Evolutionary conservation across 2,113 vertebrate species (phyloP).

Genomic region (Taxidea taxus): DNA sequence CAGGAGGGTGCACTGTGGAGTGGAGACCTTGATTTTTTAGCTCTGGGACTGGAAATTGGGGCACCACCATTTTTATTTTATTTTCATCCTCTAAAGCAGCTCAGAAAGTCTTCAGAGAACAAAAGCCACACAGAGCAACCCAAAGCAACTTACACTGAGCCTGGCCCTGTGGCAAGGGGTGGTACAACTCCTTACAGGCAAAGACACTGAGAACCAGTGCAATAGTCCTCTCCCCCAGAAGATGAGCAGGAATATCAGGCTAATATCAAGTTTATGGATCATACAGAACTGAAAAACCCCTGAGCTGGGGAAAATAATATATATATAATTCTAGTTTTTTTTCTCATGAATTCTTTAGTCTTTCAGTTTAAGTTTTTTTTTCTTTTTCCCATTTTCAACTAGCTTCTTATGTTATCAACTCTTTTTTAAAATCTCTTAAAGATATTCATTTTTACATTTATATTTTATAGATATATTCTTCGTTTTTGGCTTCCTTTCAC

Average conservation of each 20-base stretch:
- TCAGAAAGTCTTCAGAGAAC: not conserved
- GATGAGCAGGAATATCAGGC: not conserved
- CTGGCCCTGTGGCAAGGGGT: not conserved
- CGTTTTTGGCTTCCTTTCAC: too few species aligned
- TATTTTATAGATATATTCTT: not conserved
- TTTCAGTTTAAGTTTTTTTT: not conserved
- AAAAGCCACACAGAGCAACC: not conserved
- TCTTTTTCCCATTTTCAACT: not conserved
- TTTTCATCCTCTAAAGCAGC: not conserved
- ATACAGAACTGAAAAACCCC: not conserved
- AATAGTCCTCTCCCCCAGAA: not conserved
- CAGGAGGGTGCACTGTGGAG: not conserved
- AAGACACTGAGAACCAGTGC: not conserved
- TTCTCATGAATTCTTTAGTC: not conserved
- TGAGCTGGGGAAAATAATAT: not conserved
- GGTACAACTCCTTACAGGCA: not conserved
- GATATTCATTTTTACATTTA: not conserved
- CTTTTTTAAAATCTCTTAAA: not conserved
- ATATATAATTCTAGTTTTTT: not conserved
- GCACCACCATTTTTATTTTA: not conserved
- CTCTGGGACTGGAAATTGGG: not conserved
- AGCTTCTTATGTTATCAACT: not conserved
- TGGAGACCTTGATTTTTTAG: not conserved
- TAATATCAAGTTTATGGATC: not conserved
- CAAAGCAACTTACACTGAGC: not conserved